Percentiles rank a stretch among this genome's conserved stretches.
phyloP scores from a whole-genome alignment of 2,113 vertebrate species.

The Pachycephala philippinensis region DNA sequence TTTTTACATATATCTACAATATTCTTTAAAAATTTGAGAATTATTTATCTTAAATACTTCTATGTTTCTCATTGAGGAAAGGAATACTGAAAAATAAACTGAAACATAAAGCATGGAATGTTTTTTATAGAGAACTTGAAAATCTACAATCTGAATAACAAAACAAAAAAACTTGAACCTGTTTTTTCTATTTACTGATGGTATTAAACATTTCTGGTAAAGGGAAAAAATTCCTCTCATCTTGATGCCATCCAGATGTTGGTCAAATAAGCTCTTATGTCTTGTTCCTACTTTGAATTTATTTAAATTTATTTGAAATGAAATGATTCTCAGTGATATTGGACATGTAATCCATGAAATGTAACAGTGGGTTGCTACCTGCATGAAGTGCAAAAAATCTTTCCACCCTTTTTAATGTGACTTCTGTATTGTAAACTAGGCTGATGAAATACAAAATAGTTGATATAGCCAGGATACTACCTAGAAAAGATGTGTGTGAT shows the following conservation, averaged over 20 bases:
- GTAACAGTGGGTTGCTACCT: neutral
- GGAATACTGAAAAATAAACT: neutral
- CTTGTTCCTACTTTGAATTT: neutral
- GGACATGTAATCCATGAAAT: neutral
- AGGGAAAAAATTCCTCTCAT: neutral
- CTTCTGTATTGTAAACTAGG: neutral
- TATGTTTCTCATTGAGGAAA: neutral
- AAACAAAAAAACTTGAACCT: neutral
- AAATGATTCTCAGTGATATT: neutral
- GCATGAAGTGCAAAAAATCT: neutral
- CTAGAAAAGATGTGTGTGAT: neutral
- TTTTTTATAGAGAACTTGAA: neutral
- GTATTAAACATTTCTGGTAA: neutral
- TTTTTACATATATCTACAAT: neutral
- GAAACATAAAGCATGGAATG: neutral
- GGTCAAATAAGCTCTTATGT: neutral
- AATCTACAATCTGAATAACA: neutral
- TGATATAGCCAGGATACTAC: neutral
- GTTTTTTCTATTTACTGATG: neutral
- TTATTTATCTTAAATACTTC: neutral
- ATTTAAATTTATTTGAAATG: neutral
- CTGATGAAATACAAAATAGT: neutral
- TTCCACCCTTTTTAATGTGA: neutral
- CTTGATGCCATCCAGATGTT: neutral
- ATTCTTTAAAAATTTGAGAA: neutral